phyloP scores from a whole-genome alignment of 2,888 invertebrate species.

The Leptinotarsa haldemani region DNA sequence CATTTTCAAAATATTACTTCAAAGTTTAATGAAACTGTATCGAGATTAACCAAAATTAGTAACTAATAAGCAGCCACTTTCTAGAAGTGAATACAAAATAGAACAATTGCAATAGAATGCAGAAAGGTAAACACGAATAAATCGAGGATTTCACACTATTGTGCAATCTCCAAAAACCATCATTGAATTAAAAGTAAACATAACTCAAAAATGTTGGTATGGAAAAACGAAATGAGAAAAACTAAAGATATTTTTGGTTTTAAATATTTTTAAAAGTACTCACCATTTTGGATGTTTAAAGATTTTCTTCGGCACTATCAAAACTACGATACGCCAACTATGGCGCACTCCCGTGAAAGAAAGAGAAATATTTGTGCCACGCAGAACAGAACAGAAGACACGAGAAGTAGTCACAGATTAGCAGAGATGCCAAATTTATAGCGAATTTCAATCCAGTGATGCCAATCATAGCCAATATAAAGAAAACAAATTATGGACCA shows the following conservation, averaged over 20 bases:
- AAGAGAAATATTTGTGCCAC: constrained; percentile 51
- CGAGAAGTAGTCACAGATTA: background rate
- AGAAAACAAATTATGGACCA: too few relatives aligned
- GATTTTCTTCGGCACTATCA: constrained; percentile 78
- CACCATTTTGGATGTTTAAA: constrained; percentile 86
- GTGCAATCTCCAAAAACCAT: constrained; percentile 60
- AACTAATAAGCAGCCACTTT: too few relatives aligned
- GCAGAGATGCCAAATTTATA: background rate
- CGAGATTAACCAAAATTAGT: too few relatives aligned
- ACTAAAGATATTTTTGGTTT: constrained; percentile 15
- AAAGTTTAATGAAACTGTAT: too few relatives aligned
- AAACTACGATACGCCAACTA: constrained; percentile 87
- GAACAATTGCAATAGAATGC: constrained; percentile 24
- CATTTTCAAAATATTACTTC: constrained; percentile 20
- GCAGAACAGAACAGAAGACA: constrained; percentile 25
- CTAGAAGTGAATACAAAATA: too few relatives aligned
- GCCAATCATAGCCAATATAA: too few relatives aligned
- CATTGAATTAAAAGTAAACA: constrained; percentile 22
- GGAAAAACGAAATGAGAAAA: constrained; percentile 21
- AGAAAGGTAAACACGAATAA: constrained; percentile 45
- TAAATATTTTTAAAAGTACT: constrained; percentile 62
- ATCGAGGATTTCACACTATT: constrained; percentile 60
- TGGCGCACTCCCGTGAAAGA: constrained; percentile 90
- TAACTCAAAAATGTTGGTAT: constrained; percentile 20
- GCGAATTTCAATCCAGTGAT: too few relatives aligned